Base-by-base conservation (phyloP, 2,888 invertebrate genomes). In the Trichogramma dendrolimi region DNA sequence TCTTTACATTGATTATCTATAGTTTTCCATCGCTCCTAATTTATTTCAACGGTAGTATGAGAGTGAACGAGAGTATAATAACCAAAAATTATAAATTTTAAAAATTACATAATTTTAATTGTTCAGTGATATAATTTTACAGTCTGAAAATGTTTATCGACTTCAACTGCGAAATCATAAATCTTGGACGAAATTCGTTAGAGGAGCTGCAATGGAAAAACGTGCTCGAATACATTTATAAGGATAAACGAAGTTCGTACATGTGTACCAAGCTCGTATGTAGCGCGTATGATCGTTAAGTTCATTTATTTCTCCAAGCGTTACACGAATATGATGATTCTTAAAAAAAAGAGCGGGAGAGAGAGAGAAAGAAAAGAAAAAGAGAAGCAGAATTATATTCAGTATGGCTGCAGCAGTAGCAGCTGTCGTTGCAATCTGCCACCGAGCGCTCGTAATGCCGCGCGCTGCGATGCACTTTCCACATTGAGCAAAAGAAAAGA, bases 351-450 rank as follows among this genome's bases (percentile, higher is more conserved):
- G 27, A 27, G 27, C 27, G 27, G 27, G 27, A 27, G 27, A 27
- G 27, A 27, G 27, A 27, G 27, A 27, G 27, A 27, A 27, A 27
- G 27, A 27, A 27, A 27, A 27, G 27, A 27, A 27, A 27, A 27
- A 27, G 27, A 27, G 27, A 27, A 27, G 27, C 27, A 27, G 27
- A 27, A 27, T 27, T 27, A 27, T 27, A 27, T 27, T 27, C 27
- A 27, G 27, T 27, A 27, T 27, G 27, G 53, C 49, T 11, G 63
- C 27, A 27, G 27, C 27, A 27, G 27, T 27, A 27, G 48, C 60
- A 63, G 63, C 63, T 63, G 63, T 60, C 52, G 58, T n/a, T 53
- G 53, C 49, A 48, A 51, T 51, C 54, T 57, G 55, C 47, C 38
- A 27, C 27, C 27, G 27, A 27, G 27, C 27, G 53, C 61, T 46